These are phyloP conservation scores for Argya squamiceps DNA, from an alignment of 2,797 vertebrate genomes.

Conservation along the genomic window DNA sequence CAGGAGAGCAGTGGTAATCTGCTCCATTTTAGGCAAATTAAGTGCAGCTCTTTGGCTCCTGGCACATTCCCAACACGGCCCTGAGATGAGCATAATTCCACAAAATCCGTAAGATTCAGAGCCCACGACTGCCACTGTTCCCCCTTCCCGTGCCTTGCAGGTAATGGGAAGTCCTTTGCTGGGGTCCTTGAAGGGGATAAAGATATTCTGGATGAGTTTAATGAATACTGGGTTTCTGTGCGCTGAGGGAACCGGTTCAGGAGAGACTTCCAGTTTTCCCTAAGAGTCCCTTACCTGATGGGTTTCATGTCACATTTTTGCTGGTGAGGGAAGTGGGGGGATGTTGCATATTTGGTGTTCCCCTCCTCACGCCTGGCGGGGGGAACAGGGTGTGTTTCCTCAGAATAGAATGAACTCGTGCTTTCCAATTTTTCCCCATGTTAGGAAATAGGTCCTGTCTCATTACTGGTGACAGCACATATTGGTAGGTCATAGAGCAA, in stretches of 20 bases:
- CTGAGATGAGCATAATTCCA: constrained; percentile 30
- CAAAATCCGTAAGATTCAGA: constrained; percentile 28
- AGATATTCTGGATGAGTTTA: not conserved
- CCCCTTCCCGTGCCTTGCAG: not conserved
- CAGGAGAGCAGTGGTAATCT: constrained; percentile 44
- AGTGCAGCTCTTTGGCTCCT: constrained; percentile 41
- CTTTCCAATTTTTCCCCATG: constrained; percentile 66
- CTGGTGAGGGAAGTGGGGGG: not conserved
- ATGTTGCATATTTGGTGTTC: not conserved
- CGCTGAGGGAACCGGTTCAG: not conserved
- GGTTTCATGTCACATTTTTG: not conserved
- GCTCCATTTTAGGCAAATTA: constrained; percentile 62
- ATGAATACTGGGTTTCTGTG: not conserved
- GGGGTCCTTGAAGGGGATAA: not conserved
- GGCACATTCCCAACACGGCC: constrained; percentile 9
- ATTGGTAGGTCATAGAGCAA: constrained; percentile 79
- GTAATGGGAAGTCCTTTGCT: not conserved
- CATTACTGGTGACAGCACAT: constrained; percentile 75
- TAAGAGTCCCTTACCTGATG: not conserved
- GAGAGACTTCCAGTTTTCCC: not conserved
- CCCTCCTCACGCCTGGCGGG: constrained; percentile 37
- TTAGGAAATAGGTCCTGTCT: constrained; percentile 76
- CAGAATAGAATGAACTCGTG: constrained; percentile 64
- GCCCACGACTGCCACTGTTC: not conserved
- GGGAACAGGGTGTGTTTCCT: constrained; percentile 55